A percentile compares a stretch with the other conserved stretches of the same genome.
These are phyloP conservation scores for Selene dorsalis DNA, from an alignment of 2,797 vertebrate species.

Conservation along the genomic window DNA sequence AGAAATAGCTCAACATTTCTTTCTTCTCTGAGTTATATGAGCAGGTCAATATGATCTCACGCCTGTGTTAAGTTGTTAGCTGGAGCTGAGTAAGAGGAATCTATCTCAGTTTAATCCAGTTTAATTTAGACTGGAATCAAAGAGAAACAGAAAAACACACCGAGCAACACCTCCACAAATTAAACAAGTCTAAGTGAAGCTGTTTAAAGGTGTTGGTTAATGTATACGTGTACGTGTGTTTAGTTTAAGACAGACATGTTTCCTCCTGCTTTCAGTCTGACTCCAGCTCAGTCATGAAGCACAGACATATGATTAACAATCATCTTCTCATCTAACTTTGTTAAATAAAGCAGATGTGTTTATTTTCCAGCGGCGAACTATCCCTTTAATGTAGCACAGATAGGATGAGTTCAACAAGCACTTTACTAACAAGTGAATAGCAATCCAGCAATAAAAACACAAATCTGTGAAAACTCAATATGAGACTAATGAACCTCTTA, in stretches of 20 bases:
- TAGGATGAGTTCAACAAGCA: not conserved
- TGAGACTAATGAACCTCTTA: not conserved
- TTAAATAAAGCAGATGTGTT: not conserved
- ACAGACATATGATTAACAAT: not conserved
- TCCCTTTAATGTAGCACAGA: not conserved
- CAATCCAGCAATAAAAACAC: not conserved
- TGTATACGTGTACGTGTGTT: not conserved
- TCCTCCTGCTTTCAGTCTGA: not conserved
- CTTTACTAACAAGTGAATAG: not conserved
- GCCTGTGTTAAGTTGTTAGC: not conserved
- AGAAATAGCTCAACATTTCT: not conserved
- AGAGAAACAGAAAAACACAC: not conserved
- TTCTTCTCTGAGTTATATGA: not conserved
- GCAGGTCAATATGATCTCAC: not conserved
- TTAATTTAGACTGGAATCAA: not conserved
- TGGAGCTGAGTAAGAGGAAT: not conserved
- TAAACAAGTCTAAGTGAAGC: not conserved
- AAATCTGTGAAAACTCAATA: not conserved
- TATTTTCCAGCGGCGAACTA: not conserved
- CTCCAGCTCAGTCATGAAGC: not conserved
- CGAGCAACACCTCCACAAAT: not conserved
- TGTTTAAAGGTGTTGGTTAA: not conserved
- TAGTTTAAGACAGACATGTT: not conserved
- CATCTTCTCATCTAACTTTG: not conserved
- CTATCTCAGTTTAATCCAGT: not conserved